A percentile compares a stretch with the other conserved stretches of the same genome.
Conservation (phyloP, 2,888 invertebrate genomes). For the Malachius bipustulatus region DNA sequence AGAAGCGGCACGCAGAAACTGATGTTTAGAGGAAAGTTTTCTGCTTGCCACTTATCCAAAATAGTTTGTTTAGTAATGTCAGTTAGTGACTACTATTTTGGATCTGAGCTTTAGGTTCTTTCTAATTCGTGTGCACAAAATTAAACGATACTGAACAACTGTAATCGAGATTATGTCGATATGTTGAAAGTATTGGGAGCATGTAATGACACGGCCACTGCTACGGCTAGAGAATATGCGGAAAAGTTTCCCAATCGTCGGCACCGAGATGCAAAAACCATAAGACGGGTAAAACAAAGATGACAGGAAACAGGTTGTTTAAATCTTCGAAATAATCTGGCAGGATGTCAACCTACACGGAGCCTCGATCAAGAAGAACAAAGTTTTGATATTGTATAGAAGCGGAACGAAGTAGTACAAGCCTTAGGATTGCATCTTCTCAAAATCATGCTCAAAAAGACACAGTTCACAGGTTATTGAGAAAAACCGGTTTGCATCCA, state of each 20-base stretch:
- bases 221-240: conserved; percentile 1
- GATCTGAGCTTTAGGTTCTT: too few species aligned
- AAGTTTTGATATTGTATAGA: neutral
- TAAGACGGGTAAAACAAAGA: neutral
- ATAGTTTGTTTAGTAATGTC: too few species aligned
- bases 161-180: too few species aligned
- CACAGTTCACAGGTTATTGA: conserved; percentile 1
- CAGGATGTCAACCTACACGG: neutral
- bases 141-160: too few species aligned
- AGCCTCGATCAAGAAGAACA: neutral
- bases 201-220: neutral
- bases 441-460: neutral
- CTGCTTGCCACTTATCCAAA: too few species aligned
- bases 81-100: too few species aligned
- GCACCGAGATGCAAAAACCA: neutral
- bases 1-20: too few species aligned
- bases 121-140: too few species aligned
- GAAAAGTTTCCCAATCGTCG: neutral
- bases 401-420: neutral
- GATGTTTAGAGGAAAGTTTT: too few species aligned
- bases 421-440: neutral
- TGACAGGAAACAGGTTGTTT: neutral
- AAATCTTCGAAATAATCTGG: neutral
- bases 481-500: neutral
- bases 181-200: too few species aligned